Evolutionary conservation across 2,888 invertebrate species (phyloP), one percentile per base, ranked within the genome.

Genomic region (Gibbula magus): DNA sequence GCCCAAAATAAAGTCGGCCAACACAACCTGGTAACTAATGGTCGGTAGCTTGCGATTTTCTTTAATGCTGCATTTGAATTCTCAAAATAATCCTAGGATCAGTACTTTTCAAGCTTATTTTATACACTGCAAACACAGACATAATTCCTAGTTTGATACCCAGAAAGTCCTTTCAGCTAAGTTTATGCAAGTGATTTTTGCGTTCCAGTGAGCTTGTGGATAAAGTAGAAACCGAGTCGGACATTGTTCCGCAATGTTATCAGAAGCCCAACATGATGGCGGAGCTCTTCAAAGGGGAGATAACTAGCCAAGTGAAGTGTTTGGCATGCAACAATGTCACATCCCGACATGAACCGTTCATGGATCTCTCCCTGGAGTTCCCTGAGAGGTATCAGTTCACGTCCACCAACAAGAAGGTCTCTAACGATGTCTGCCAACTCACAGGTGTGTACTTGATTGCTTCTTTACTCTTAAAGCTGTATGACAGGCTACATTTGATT

Each of bases 361-460:
- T 90, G 84, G 93, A 92, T 82, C 86, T 93, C 51, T 91, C 91
- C 1, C 84, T 93, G 53, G 93, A 92, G 83, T 93, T 93, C 79
- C 93, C 92, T 2, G 79, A 88, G 29, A 80, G 90, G 39, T 92
- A 89, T 83, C 92, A 92, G 82, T 86, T 88, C 74, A 89, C 86
- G 2, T 83, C 80, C 25, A 79, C 84, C n/a, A 86, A 88, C 75
- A 82, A 85, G 3, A 83, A 86, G 51, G 79, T 87, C 13, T 85
- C 87, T 22, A 84, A 87, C 61, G 87, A 88, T 77, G 83, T 87
- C 75, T 89, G 90, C 81, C 89, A 88, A 78, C 79, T 89, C 35
- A 88, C 89, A 85, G 90, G 89, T 88, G 80, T 77, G 66, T 75
- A n/a, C 18, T 70, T 70, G 61, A 29, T 61, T 61, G 25, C n/a